These are phyloP conservation scores for Synanthedon vespiformis DNA, from an alignment of 2,888 invertebrate species.

Conservation along the genomic window DNA sequence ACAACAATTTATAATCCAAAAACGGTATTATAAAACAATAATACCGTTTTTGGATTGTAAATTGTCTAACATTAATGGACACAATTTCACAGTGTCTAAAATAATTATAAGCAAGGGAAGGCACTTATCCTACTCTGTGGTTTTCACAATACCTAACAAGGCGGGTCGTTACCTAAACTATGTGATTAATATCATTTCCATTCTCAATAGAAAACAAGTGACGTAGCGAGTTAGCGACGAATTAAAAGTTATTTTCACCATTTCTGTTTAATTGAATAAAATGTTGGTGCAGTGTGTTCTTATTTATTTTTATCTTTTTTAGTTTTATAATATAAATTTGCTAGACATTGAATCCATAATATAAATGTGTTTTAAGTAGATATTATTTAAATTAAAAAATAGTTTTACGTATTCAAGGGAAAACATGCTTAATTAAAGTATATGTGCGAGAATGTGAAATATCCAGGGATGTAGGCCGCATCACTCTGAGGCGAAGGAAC, in stretches of 20 bases:
- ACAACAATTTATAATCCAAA: too few relatives aligned
- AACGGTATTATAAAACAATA: too few relatives aligned
- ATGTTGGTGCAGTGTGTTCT: too few relatives aligned
- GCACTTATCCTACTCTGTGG: not conserved
- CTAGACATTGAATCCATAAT: too few relatives aligned
- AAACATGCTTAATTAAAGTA: slow-evolving; percentile 13
- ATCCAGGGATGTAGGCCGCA: slow-evolving; percentile 23
- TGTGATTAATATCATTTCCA: not conserved
- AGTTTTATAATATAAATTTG: too few relatives aligned
- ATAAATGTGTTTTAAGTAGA: too few relatives aligned
- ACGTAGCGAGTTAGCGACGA: slow-evolving; percentile 4
- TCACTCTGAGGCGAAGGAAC: slow-evolving; percentile 30
- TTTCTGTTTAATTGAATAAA: too few relatives aligned
- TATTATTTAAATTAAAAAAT: too few relatives aligned
- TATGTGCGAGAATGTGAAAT: slow-evolving; percentile 17
- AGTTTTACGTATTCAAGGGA: too few relatives aligned
- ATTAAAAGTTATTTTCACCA: slow-evolving; percentile 8
- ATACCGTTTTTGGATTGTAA: not conserved
- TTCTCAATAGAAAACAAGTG: too few relatives aligned
- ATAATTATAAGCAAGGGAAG: not conserved
- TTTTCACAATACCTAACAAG: slow-evolving; percentile 5
- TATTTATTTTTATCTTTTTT: too few relatives aligned
- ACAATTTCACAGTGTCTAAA: not conserved
- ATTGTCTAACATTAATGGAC: not conserved
- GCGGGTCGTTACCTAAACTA: slow-evolving; percentile 12